Conservation (phyloP, 1,140 invertebrate genomes). For the Drusus annulatus region DNA sequence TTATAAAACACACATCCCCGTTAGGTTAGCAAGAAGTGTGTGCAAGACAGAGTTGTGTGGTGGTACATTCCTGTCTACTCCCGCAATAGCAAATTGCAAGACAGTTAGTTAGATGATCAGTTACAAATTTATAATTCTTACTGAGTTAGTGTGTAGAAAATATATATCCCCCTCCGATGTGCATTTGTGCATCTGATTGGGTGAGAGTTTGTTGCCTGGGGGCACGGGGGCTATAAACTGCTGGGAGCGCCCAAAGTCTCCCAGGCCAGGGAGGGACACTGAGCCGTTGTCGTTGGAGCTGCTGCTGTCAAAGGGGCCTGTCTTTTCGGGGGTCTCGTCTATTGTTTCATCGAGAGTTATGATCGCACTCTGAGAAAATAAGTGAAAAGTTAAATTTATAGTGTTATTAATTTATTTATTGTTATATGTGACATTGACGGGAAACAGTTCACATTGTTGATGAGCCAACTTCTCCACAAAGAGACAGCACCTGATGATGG, state of each 20-base stretch:
- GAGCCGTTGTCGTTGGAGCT: constrained; percentile 6
- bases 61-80: no score
- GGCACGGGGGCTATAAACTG: constrained; percentile 10
- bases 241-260: background rate
- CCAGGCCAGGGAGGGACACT: constrained; percentile 1
- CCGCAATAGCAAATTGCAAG: no score
- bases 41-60: no score
- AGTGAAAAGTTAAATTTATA: background rate
- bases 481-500: no score
- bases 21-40: no score
- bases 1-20: no score
- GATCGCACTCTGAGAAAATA: constrained; percentile 38
- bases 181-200: constrained; percentile 18
- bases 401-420: no score
- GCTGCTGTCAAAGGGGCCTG: background rate
- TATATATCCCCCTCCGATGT: constrained; percentile 50
- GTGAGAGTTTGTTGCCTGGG: background rate
- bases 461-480: no score
- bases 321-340: constrained; percentile 35
- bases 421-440: no score
- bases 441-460: background rate
- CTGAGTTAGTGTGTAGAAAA: constrained; percentile 3
- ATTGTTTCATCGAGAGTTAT: constrained; percentile 51
- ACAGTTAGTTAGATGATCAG: no score
- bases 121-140: background rate